Base-by-base conservation (phyloP, 2,113 vertebrate genomes). In the Lathamus discolor region DNA sequence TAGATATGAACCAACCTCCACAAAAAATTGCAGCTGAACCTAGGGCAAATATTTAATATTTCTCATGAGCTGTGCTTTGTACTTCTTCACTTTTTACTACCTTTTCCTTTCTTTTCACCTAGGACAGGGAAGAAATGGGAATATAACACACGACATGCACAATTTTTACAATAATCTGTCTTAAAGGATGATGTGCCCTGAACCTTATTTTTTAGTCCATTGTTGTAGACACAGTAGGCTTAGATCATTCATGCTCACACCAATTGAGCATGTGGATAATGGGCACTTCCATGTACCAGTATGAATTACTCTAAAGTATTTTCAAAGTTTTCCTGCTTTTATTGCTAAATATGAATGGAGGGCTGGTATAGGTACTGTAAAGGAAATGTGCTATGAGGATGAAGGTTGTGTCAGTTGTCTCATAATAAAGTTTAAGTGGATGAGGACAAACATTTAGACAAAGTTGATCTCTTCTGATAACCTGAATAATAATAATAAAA, bases 31-130 rank as follows among this genome's bases (percentile, higher is more conserved):
- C 35, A 84, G 6, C 10, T 29, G 33, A 88, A 82, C 24, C 27
- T 41, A 37, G 7, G 70, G 68, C 37, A 94, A 95, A 88, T 82
- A 88, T 94, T 91, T 91, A 57, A 68, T 76, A 75, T 76, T 69
- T 90, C 43, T 72, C 55, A 68, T 49, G 73, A 88, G 5, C 17
- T 19, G 23, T 62, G 25, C 37, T 84, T 96, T 57, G 31, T 78
- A 52, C 89, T 88, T 57, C 23, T 91, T 88, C 25, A 35, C 28
- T 66, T 91, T 93, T 78, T 52, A 31, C 57, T 74, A 5, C 31
- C 10, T 83, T 69, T 7, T 51, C 9, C 3, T 2, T 29, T 74
- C 37, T 43, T 28, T 67, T 52, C 19, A 59, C 5, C 8, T 19
- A 66, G 19, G 24, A 51, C 11, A 35, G 55, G 73, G 31, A 16